Evolutionary conservation across 2,888 invertebrate genomes (phyloP).

Genomic region (Dione vanillae): DNA sequence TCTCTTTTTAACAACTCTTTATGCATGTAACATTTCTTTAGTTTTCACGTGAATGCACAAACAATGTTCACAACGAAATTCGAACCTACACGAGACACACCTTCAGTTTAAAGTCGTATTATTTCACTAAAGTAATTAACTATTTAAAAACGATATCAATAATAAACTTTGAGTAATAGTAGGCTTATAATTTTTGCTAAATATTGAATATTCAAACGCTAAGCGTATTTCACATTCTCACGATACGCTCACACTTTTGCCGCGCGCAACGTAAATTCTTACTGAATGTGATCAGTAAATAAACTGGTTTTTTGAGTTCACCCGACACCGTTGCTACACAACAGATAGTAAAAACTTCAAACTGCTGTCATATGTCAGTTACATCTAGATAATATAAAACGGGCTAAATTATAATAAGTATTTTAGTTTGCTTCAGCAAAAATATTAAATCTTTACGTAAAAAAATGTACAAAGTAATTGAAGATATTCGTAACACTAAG

Average conservation of each 20-base stretch:
- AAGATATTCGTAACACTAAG: too few species aligned
- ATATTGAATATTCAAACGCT: constrained; percentile 47
- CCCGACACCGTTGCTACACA: constrained; percentile 19
- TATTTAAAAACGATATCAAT: constrained; percentile 20
- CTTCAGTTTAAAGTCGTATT: constrained; percentile 49
- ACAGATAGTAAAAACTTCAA: constrained; percentile 26
- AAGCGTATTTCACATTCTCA: constrained; percentile 55
- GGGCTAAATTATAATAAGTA: neutral
- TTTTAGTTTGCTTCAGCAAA: neutral
- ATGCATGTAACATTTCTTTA: constrained; percentile 57
- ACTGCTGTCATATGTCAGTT: neutral
- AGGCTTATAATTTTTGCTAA: constrained; percentile 7
- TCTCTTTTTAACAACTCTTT: constrained; percentile 52
- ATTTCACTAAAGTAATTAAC: constrained; percentile 32
- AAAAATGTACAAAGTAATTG: too few species aligned
- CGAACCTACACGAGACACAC: constrained; percentile 65
- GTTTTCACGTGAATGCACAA: constrained; percentile 69
- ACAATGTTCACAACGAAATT: constrained; percentile 70
- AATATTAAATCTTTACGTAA: too few species aligned
- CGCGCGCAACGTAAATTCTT: constrained; percentile 53
- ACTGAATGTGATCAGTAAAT: constrained; percentile 71
- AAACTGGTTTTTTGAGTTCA: constrained; percentile 74
- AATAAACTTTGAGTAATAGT: constrained; percentile 26
- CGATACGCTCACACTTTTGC: constrained; percentile 49
- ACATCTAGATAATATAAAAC: neutral